Base-by-base conservation (phyloP, 2,888 invertebrate genomes). In the Ernsta delagoae region DNA sequence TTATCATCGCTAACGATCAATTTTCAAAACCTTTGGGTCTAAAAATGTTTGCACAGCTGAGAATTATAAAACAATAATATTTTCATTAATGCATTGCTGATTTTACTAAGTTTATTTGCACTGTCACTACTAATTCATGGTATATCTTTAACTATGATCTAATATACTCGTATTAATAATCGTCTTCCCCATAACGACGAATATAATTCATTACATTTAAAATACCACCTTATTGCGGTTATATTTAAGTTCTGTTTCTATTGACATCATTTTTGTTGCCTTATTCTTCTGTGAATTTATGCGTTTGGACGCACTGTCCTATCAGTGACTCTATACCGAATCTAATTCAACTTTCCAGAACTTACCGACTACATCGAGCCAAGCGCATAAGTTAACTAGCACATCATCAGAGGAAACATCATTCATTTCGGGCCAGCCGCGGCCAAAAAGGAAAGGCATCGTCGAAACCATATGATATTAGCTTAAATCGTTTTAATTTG, bases 321-420 rank as follows among this genome's bases (percentile, higher is more conserved):
- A 31, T 5, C 5, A 36, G 36, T n/a, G 9, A 57, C 36, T 7
- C 11, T 57, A 57, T 36, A 56, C 4, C 24, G 7, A 3, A n/a
- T n/a, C 34, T 59, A 36, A 45, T 61, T 61, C 11, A 39, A 7
- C 7, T 64, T 74, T 60, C 5, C 84, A 90, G 90, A 75, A 71
- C 60, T 84, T 84, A 73, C 87, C 90, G 12, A 88, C 83, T 70
- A 89, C 88, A 8, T 89, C 85, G 50, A 60, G 60, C 3, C 84
- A 81, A 39, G 74, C 79, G 0, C 82, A 75, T 61, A 87, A 87
- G 74, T 71, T 79, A 36, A 72, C 79, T 3, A 79, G 74, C 50
- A 78, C 73, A 43, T 84, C 87, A n/a, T 97, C 97, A 0, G 96
- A 96, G 83, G 97, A 97, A 79, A 97, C 97, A 0, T 97, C 97